These are phyloP conservation scores for Glareola pratincola DNA, from an alignment of 2,113 vertebrate species.

Conservation along the genomic window DNA sequence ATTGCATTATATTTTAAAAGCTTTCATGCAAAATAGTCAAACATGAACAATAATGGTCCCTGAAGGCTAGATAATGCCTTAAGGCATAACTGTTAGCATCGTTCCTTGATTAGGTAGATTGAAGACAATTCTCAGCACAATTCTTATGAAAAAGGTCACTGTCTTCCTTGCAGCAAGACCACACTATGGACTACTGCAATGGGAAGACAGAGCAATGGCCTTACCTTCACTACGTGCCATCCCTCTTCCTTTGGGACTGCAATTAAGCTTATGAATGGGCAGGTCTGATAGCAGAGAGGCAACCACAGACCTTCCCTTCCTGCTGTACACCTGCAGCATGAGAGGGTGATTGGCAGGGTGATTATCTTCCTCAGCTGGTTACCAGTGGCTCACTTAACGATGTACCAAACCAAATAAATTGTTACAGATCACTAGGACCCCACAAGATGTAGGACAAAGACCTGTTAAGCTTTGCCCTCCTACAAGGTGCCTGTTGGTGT, in stretches of 20 bases:
- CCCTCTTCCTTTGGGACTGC: not conserved
- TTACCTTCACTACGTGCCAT: not conserved
- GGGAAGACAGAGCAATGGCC: not conserved
- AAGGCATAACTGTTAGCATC: not conserved
- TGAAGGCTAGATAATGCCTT: not conserved
- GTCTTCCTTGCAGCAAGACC: not conserved
- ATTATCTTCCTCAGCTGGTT: not conserved
- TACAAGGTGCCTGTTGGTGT: rapidly evolving
- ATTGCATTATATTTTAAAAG: not conserved
- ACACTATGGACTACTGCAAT: rapidly evolving
- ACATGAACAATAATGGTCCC: not conserved
- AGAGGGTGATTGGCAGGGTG: not conserved
- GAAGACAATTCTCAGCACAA: not conserved
- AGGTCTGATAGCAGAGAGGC: not conserved
- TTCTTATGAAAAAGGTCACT: not conserved
- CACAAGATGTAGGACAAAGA: not conserved
- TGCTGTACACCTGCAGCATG: not conserved
- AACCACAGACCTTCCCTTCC: not conserved
- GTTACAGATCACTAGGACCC: not conserved
- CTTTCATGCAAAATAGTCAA: not conserved
- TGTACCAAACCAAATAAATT: not conserved
- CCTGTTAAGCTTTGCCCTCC: not conserved
- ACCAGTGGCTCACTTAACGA: not conserved
- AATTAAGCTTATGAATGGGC: not conserved
- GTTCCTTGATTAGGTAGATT: not conserved